phyloP scores from a whole-genome alignment of 2,888 invertebrate genomes.

The Glyphotaelius pellucidus region DNA sequence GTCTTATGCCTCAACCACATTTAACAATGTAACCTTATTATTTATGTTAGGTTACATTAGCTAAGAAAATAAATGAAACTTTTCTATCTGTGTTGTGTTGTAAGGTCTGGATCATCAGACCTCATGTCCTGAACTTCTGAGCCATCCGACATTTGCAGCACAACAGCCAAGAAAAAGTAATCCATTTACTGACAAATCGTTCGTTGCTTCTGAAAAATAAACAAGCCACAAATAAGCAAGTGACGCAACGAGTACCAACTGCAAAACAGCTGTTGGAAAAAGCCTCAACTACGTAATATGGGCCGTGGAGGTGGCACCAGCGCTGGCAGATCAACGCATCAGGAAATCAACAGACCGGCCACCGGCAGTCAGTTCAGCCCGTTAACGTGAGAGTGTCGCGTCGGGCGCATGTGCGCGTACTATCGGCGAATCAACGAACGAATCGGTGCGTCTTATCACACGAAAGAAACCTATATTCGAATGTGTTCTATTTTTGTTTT shows the following conservation, averaged over 20 bases:
- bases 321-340: background rate
- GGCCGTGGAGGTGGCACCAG: constrained; percentile 19
- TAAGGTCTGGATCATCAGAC: background rate
- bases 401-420: constrained; percentile 56
- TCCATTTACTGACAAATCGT: background rate
- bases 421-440: constrained; percentile 24
- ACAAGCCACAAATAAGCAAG: background rate
- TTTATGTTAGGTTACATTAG: too few species aligned
- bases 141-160: background rate
- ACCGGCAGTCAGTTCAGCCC: constrained; percentile 5
- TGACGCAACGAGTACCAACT: background rate
- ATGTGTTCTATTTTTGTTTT: background rate
- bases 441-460: constrained; percentile 27
- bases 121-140: too few species aligned
- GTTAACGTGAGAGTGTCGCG: constrained; percentile 55
- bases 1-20: too few species aligned
- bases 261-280: constrained; percentile 7
- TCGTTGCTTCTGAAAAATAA: background rate
- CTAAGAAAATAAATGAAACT: background rate
- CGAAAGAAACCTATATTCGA: background rate
- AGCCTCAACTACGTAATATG: constrained; percentile 17
- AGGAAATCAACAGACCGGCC: background rate
- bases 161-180: background rate
- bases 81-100: background rate
- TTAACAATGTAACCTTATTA: too few species aligned